Base-by-base conservation (phyloP, 2,888 invertebrate species). In the Allygus modestus region DNA sequence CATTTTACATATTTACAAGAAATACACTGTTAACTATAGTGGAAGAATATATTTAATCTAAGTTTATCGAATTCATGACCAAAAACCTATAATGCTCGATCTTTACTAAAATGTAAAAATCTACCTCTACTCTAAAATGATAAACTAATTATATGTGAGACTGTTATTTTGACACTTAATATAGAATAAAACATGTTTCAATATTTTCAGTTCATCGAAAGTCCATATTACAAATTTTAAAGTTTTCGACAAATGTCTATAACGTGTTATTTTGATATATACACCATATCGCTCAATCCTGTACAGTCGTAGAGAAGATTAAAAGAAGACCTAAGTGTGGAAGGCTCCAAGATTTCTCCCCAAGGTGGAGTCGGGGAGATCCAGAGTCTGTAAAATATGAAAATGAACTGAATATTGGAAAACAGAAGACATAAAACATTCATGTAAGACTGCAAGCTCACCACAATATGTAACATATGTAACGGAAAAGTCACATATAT, bases 1-100 rank as follows among this genome's bases (percentile, higher is more conserved):
- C 77, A 77, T 77, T 77, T 23, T 77, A 77, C 77, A 77, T 77
- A 77, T 77, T 46, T 77, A 77, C 77, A 77, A 28, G 77, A 77
- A 51, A 43, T 23, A 26, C 77, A 73, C 65, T 31, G 28, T 28
- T 65, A 31, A 65, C 28, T 65, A 28, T 65, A 28, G 31, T 65
- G 65, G 65, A 65, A 65, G 65, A 65, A 65, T 65, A 65, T 65
- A 65, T 65, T 65, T 28, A 65, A 28, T 58, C 58, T 58, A 58
- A 58, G 58, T 20, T 23, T 58, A 28, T 31, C 15, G 11, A 31
- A 65, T 31, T 65, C 12, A 28, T 28, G 26, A 31, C 12, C 31
- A 28, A 65, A 65, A 65, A 65, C 26, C 65, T 26, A 28, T 15
- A 58, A 58, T 26, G 23, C 31, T 65, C 31, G 65, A 65, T 65